Evolutionary conservation across 2,113 vertebrate species (phyloP).

Genomic region (Hippocampus abdominalis): DNA sequence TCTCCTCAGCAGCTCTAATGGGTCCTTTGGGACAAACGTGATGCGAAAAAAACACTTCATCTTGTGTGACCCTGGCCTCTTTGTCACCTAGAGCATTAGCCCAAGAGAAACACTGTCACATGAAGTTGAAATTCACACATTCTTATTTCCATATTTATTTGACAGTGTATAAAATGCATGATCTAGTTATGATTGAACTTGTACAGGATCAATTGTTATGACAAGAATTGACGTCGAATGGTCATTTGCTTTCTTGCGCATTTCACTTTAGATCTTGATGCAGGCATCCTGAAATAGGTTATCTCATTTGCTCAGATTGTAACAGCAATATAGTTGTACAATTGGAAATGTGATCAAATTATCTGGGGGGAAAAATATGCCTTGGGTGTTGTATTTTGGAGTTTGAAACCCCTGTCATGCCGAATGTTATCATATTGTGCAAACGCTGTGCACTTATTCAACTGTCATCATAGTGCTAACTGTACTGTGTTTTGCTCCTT

Average conservation of each 20-base stretch:
- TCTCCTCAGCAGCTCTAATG: constrained; percentile 90
- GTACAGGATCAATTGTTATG: background rate
- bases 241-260: background rate
- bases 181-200: background rate
- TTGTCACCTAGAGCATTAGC: constrained; percentile 83
- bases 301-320: background rate
- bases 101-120: constrained; percentile 23
- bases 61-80: constrained; percentile 92
- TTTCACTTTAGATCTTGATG: background rate
- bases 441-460: too few species aligned
- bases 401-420: too few species aligned
- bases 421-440: too few species aligned
- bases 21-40: constrained; percentile 97
- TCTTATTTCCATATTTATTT: background rate
- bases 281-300: background rate
- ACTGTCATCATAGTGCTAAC: too few species aligned
- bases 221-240: background rate
- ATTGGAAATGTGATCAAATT: too few species aligned
- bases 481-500: too few species aligned
- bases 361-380: too few species aligned
- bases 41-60: constrained; percentile 98
- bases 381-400: too few species aligned
- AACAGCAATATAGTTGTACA: background rate
- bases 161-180: background rate
- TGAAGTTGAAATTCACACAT: constrained; percentile 6